These are phyloP conservation scores for Sciurus vulgaris DNA, from an alignment of 2,797 vertebrate species.

Conservation along the genomic window DNA sequence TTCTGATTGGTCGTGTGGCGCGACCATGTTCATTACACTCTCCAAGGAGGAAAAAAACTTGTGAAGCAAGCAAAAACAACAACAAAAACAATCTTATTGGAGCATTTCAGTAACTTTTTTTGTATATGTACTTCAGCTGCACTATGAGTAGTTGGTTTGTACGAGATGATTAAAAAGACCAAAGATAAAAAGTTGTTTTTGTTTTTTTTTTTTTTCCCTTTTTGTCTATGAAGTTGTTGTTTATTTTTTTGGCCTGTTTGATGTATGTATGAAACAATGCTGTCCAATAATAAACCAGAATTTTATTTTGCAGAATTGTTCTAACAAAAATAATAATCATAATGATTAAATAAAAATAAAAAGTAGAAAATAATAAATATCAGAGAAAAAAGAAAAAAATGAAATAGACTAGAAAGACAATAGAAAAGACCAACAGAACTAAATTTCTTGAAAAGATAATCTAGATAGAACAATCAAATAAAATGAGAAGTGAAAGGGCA, in stretches of 20 bases:
- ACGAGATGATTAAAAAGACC: too few species aligned
- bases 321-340: too few species aligned
- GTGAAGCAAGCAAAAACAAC: constrained; percentile 88
- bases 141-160: constrained; percentile 94
- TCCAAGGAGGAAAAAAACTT: constrained; percentile 89
- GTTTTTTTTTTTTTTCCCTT: too few species aligned
- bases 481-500: not conserved
- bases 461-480: not conserved
- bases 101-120: constrained; percentile 97
- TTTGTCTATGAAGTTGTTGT: too few species aligned
- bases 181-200: too few species aligned
- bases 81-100: constrained; percentile 90
- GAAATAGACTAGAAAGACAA: not conserved
- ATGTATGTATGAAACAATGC: too few species aligned
- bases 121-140: constrained; percentile 95
- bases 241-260: too few species aligned
- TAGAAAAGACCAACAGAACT: not conserved
- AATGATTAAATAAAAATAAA: not conserved
- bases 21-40: constrained; percentile 94
- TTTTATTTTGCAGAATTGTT: too few species aligned
- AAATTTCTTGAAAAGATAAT: not conserved
- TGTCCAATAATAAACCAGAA: too few species aligned
- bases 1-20: constrained; percentile 93
- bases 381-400: not conserved
- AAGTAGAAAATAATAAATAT: not conserved